Conservation (phyloP, 2,888 invertebrate species). For the Meteorus colon region DNA sequence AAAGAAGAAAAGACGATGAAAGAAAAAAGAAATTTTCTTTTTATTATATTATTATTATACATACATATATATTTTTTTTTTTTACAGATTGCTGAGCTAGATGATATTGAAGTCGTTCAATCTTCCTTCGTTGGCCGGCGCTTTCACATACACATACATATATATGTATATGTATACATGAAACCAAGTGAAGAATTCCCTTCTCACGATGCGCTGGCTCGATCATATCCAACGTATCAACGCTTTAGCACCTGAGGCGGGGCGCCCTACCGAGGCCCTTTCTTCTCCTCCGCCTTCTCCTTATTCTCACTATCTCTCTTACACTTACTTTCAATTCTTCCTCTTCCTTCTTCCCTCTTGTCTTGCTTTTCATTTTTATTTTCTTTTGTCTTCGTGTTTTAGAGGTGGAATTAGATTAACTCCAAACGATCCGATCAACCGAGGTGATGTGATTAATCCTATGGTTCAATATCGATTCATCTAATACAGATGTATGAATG, state of each 20-base stretch:
- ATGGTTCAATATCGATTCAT: constrained; percentile 62
- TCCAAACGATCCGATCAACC: constrained; percentile 66
- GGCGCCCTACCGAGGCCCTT: constrained; percentile 53
- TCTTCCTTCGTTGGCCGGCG: constrained; percentile 15
- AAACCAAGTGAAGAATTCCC: constrained; percentile 39
- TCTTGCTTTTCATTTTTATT: constrained; percentile 38
- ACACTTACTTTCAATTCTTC: constrained; percentile 41
- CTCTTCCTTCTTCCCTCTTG: constrained; percentile 38
- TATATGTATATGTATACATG: not conserved
- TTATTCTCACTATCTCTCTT: constrained; percentile 40
- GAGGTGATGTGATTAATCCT: constrained; percentile 70
- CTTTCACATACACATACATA: not conserved
- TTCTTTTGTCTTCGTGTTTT: constrained; percentile 48
- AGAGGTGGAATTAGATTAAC: constrained; percentile 69
- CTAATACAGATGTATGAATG: constrained; percentile 50
- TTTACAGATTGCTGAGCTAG: constrained; percentile 21
- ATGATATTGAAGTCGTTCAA: constrained; percentile 42
- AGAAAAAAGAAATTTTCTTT: not conserved
- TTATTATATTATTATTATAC: constrained; percentile 5
- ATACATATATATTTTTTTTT: constrained; percentile 3
- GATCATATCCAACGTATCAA: constrained; percentile 57
- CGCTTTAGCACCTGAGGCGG: constrained; percentile 64
- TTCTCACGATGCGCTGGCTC: constrained; percentile 41
- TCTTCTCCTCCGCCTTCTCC: constrained; percentile 39
- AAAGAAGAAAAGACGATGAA: too few relatives aligned